Evolutionary conservation across 2,113 vertebrate genomes (phyloP), one percentile per base, ranked within the genome.

Genomic region (Pipa parva): DNA sequence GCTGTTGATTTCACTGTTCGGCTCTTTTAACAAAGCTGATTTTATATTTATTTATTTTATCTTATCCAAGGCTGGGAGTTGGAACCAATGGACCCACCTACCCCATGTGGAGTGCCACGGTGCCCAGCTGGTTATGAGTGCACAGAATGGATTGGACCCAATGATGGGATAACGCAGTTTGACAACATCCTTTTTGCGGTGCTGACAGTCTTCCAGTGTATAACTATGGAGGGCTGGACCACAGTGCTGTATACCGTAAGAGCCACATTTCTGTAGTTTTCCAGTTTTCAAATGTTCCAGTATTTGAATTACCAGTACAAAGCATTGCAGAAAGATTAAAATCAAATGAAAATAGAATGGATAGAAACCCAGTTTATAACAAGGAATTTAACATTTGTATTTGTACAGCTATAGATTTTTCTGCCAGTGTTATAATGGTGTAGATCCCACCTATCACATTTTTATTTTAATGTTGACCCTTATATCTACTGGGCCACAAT

Each of bases 161-260:
- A 99, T 0, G 92, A 98, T 0, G 97, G 97, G 77, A 99, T 99
- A 83, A 99, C 96, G 0, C 96, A 99, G 86, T 99, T 99, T 0
- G 97, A 99, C 82, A 99, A 99, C 92, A 99, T 99, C 84, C 89
- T 99, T 51, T 99, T 98, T 59, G 95, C 97, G 52, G 85, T 99
- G 71, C 84, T 99, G 79, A 99, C 97, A 0, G 97, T 99, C 80
- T 99, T 99, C 91, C 97, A 99, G 83, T 99, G 97, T 83, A 99
- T 99, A 81, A 99, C 97, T 78, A 98, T 99, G 97, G 97, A 99
- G 85, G 97, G 97, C 64, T 99, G 97, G 97, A 99, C 97, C 78
- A 94, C 93, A 42, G 94, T 99, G 66, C 90, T 99, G 75, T 99
- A 99, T 83, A 97, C 95, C 17, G 97, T 99, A 75, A 90, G 94